Base-by-base conservation (phyloP, 1,140 invertebrate genomes). In the Nixonia krombeini region DNA sequence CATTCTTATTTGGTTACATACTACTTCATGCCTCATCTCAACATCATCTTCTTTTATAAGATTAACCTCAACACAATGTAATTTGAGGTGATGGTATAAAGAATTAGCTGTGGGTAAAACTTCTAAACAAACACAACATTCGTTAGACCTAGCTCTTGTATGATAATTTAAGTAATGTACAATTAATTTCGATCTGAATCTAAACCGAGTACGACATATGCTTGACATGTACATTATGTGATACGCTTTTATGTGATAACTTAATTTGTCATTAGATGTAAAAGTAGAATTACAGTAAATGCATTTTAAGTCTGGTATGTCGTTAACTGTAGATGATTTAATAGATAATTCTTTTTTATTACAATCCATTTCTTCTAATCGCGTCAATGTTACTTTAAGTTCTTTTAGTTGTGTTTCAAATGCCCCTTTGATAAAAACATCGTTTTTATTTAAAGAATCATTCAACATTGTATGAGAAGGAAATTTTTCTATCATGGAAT, bases 161-260 rank as follows among this genome's bases (percentile, higher is more conserved):
- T 78, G 74, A 3, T 70, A 57, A 0, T 41, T 26, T 0, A 75
- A 7, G 13, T 74, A 79, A 62, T 79, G 77, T 1, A 1, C 12
- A 7, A 72, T 25, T 8, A 79, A 42, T 28, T 64, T 59, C 15
- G 23, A 33, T 9, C 31, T 67, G 0, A 13, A 9, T 1, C 13
- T 58, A 26, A 66, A 75, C 16, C 47, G 49, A 1, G 63, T 75
- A 12, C 41, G 18, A 31, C 76, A 78, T 41, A 78, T 59, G n/a
- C 72, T 74, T 4, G 76, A 78, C 35, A 71, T 78, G 0, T 65
- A 78, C 0, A 56, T 55, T n/a, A 53, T 10, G 9, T 78, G 75
- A 33, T 5, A 40, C 7, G 42, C 15, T 6, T 56, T 38, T 2
- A 41, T 33, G 26, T 78, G 76, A 9, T 52, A n/a, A 0, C 9